Conservation (phyloP, 2,113 vertebrate species). For the Sapajus apella region DNA sequence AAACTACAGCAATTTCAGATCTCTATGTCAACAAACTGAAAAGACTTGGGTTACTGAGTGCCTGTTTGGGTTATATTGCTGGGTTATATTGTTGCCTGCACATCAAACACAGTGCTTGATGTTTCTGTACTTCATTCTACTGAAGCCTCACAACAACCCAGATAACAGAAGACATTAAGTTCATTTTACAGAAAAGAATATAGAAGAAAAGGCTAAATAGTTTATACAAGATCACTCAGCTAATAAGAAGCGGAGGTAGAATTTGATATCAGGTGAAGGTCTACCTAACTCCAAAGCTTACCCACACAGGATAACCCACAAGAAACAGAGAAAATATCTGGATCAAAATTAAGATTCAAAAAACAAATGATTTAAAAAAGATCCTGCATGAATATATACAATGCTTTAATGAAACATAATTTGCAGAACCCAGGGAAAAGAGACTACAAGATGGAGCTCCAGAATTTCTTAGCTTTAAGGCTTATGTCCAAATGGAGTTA, state of each 20-base stretch:
- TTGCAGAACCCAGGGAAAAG: slow-evolving; percentile 7
- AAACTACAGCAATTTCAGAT: not conserved
- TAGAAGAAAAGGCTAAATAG: slow-evolving; percentile 23
- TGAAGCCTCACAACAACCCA: not conserved
- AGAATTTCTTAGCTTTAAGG: slow-evolving; percentile 37
- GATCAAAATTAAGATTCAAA: slow-evolving; percentile 46
- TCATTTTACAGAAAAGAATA: slow-evolving; percentile 25
- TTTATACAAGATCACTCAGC: not conserved
- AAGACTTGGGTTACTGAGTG: not conserved
- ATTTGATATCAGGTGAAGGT: not conserved
- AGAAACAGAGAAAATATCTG: not conserved
- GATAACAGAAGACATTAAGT: not conserved
- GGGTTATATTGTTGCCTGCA: too few species aligned
- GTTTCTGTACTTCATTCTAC: not conserved
- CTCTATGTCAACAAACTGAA: slow-evolving; percentile 34
- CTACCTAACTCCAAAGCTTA: not conserved
- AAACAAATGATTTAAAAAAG: not conserved
- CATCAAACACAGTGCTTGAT: not conserved
- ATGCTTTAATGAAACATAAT: not conserved
- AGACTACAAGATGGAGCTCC: not conserved
- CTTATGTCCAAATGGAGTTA: not conserved
- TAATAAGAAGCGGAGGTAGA: slow-evolving; percentile 34
- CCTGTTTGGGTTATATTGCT: not conserved
- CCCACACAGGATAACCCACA: not conserved
- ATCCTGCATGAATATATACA: not conserved